These are phyloP conservation scores for Hemaris fuciformis DNA, from an alignment of 2,888 invertebrate genomes.

Conservation along the genomic window DNA sequence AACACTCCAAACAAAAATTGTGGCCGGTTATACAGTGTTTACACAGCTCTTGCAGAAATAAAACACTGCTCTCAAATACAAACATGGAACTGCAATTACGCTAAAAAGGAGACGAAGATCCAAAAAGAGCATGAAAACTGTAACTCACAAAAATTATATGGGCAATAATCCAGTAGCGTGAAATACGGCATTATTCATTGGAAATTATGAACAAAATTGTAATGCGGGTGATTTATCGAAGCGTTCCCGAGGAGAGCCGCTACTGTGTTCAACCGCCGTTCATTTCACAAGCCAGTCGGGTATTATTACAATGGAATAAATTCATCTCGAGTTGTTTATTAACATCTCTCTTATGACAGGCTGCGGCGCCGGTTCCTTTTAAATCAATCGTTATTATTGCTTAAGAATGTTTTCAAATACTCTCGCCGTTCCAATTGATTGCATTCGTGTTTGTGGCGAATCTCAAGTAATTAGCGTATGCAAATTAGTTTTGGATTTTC, in stretches of 20 bases:
- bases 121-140: neutral
- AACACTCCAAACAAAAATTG: no score
- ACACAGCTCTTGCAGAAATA: neutral
- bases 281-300: slow-evolving; percentile 55
- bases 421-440: neutral
- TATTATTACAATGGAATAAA: slow-evolving; percentile 62
- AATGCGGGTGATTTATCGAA: slow-evolving; percentile 59
- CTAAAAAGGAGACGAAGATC: neutral
- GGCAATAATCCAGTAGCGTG: slow-evolving; percentile 54
- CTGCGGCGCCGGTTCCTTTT: neutral
- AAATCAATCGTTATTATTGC: slow-evolving; percentile 9
- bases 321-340: slow-evolving; percentile 49
- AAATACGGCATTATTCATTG: slow-evolving; percentile 64
- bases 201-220: slow-evolving; percentile 68
- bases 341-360: slow-evolving; percentile 24
- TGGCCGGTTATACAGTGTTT: neutral
- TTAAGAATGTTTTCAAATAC: slow-evolving; percentile 1
- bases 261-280: slow-evolving; percentile 66
- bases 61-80: neutral
- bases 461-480: neutral
- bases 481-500: neutral
- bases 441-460: neutral
- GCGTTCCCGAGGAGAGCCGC: slow-evolving; percentile 30
- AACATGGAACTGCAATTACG: neutral
- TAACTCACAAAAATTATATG: neutral